Conservation (phyloP, 2,797 vertebrate genomes). For the Busarellus nigricollis region DNA sequence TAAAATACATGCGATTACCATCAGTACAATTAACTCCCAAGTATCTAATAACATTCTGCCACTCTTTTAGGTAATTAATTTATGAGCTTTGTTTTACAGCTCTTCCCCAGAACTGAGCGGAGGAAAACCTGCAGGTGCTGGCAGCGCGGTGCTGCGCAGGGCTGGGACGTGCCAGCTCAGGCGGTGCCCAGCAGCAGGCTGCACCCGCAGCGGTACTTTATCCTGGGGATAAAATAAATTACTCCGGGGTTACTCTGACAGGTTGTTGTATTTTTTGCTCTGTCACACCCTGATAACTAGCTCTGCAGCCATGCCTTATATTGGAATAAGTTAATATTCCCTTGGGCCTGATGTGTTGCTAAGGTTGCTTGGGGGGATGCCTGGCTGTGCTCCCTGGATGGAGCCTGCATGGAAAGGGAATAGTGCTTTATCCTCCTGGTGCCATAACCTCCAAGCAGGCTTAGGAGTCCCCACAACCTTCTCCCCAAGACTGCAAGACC, state of each 20-base stretch:
- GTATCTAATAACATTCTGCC: slow-evolving; percentile 13
- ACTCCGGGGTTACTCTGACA: not conserved
- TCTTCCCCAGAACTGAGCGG: not conserved
- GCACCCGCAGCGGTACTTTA: not conserved
- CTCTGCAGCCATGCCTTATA: not conserved
- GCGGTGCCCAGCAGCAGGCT: not conserved
- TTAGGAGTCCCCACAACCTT: not conserved
- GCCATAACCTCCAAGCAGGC: not conserved
- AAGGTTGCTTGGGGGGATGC: not conserved
- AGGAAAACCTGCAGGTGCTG: not conserved
- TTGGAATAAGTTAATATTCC: not conserved
- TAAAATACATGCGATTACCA: not conserved
- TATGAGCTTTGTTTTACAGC: slow-evolving; percentile 11
- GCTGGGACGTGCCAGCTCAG: rapidly evolving
- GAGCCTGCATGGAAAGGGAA: not conserved
- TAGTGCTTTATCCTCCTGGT: not conserved
- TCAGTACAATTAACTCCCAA: slow-evolving; percentile 10
- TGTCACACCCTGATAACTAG: not conserved
- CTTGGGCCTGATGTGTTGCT: not conserved
- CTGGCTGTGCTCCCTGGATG: not conserved
- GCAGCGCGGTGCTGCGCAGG: not conserved
- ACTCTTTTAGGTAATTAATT: slow-evolving; percentile 44
- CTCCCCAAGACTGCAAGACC: not conserved
- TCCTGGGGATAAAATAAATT: not conserved
- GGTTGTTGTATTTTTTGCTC: not conserved